Evolutionary conservation across 2,888 invertebrate species (phyloP).

Genomic region (Plagodis dolabraria): DNA sequence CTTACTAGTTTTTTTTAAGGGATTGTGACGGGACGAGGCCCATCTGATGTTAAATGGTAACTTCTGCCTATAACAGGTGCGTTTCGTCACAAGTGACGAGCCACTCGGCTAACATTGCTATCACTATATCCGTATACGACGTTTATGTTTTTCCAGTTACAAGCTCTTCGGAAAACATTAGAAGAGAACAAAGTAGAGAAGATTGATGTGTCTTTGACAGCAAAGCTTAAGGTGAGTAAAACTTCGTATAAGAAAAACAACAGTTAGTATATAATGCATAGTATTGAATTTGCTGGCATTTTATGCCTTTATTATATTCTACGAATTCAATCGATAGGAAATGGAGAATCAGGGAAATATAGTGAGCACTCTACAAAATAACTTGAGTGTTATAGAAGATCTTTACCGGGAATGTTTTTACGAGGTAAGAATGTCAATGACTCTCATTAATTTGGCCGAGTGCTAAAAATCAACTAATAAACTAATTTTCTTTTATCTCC

Average conservation of each 20-base stretch:
- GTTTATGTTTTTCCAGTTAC: slow-evolving; percentile 41
- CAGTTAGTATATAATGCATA: neutral
- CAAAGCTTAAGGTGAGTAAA: slow-evolving; percentile 50
- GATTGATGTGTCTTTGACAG: slow-evolving; percentile 46
- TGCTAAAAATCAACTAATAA: no score
- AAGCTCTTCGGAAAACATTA: slow-evolving; percentile 39
- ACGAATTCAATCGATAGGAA: slow-evolving; percentile 51
- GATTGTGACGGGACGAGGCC: no score
- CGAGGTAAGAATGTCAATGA: slow-evolving; percentile 59
- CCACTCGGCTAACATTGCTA: no score
- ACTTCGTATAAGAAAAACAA: neutral
- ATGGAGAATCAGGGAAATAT: slow-evolving; percentile 53
- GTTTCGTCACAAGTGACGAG: neutral
- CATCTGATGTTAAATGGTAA: no score
- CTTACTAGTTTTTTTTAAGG: no score
- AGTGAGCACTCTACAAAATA: slow-evolving; percentile 61
- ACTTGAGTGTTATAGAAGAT: slow-evolving; percentile 68
- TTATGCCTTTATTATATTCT: slow-evolving; percentile 1
- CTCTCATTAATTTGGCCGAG: neutral
- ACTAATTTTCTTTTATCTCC: no score
- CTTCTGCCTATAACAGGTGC: no score
- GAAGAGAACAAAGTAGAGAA: slow-evolving; percentile 45
- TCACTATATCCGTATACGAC: neutral
- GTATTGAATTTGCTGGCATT: slow-evolving; percentile 2
- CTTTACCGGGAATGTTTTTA: slow-evolving; percentile 76